phyloP scores from a whole-genome alignment of 2,113 vertebrate genomes.

The Pristiophorus japonicus region DNA sequence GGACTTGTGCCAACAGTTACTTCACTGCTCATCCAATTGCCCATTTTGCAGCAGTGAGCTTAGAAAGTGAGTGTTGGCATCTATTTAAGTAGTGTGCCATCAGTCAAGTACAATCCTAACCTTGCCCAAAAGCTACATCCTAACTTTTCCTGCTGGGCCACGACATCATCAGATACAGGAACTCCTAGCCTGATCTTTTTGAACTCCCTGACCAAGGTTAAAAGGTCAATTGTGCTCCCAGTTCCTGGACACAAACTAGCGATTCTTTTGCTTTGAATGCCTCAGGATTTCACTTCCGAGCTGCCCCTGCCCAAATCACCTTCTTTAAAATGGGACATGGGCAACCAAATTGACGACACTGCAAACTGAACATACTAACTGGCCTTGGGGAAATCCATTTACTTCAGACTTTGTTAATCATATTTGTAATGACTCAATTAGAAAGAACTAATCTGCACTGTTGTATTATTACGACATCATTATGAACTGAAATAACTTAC shows the following conservation, averaged over 20 bases:
- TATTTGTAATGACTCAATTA: not conserved
- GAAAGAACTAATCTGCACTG: not conserved
- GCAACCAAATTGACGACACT: not conserved
- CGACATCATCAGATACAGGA: not conserved
- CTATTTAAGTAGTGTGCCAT: not conserved
- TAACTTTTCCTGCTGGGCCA: not conserved
- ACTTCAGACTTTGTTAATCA: not conserved
- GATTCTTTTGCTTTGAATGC: not conserved
- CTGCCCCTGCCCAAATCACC: not conserved
- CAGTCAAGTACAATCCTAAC: not conserved
- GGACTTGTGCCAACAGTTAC: not conserved
- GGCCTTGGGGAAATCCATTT: not conserved
- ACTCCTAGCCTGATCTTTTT: not conserved
- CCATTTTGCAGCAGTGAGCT: not conserved
- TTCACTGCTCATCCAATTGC: not conserved
- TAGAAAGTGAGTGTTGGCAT: not conserved
- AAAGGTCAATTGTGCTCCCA: not conserved
- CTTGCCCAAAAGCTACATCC: too few species aligned
- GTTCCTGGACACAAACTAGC: not conserved
- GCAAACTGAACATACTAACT: not conserved
- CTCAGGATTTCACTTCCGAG: not conserved
- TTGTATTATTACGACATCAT: not conserved
- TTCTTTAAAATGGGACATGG: not conserved
- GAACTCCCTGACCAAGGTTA: not conserved
- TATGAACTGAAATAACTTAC: not conserved